Evolutionary conservation across 2,113 vertebrate genomes (phyloP).

Genomic region (Mesocricetus auratus): DNA sequence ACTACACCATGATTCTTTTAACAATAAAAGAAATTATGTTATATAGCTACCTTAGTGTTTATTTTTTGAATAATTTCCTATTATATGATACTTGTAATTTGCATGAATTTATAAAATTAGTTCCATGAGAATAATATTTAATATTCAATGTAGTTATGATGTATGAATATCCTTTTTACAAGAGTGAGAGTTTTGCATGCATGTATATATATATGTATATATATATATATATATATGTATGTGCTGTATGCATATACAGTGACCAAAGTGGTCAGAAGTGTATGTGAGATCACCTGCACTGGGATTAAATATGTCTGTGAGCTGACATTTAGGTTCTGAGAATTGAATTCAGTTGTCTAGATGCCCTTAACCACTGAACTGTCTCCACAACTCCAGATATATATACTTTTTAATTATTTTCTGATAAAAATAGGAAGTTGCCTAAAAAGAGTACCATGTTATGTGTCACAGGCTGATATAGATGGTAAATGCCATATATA

Average conservation of each 20-base stretch:
- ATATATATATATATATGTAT: neutral
- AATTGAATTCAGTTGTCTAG: neutral
- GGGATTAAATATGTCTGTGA: neutral
- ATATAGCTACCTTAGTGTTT: neutral
- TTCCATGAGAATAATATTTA: conserved; percentile 38
- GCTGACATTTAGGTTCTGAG: neutral
- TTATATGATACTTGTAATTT: neutral
- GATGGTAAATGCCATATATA: neutral
- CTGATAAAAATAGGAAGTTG: neutral
- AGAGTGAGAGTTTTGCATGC: neutral
- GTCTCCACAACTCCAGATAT: neutral
- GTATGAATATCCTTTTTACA: neutral
- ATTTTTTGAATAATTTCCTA: neutral
- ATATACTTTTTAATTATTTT: neutral
- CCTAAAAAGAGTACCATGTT: neutral
- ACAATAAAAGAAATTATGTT: neutral
- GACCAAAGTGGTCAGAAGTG: neutral
- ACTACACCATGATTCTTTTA: neutral
- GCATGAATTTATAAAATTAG: neutral
- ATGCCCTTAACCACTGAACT: neutral
- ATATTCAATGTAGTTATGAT: neutral
- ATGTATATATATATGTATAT: neutral
- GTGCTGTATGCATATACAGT: neutral
- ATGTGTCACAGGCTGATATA: neutral
- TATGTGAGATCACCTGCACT: neutral